Evolutionary conservation across 2,797 vertebrate genomes (phyloP).

Genomic region (Anguilla megastoma): DNA sequence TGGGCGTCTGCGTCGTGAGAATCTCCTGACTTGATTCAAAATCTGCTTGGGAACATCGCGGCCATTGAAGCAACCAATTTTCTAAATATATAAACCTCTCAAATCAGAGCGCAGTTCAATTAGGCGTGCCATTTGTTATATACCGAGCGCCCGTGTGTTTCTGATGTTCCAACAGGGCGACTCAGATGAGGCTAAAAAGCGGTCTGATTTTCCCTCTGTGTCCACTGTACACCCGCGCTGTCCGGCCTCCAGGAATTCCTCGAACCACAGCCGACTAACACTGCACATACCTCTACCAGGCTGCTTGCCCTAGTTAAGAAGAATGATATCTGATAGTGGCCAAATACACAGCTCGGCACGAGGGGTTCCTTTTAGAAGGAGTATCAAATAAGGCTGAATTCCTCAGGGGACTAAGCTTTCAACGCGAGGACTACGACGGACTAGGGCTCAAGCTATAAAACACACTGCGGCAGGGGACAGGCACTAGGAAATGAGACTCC

Average conservation of each 20-base stretch:
- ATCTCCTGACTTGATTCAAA: slow-evolving; percentile 9
- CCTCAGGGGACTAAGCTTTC: slow-evolving; percentile 12
- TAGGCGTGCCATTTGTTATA: slow-evolving; percentile 17
- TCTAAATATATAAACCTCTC: slow-evolving; percentile 29
- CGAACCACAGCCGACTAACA: slow-evolving; percentile 41
- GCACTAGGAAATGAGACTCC: slow-evolving; percentile 17
- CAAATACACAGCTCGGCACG: slow-evolving; percentile 32
- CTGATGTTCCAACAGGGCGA: slow-evolving; percentile 26
- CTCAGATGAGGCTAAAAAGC: slow-evolving; percentile 9
- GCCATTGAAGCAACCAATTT: slow-evolving; percentile 1
- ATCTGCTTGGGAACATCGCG: slow-evolving; percentile 35
- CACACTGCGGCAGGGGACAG: slow-evolving; percentile 4
- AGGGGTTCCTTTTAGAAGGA: slow-evolving; percentile 30
- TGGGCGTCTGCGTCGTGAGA: slow-evolving; percentile 3
- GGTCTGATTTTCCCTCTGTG: slow-evolving; percentile 30
- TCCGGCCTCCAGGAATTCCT: slow-evolving; percentile 57
- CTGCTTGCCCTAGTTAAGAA: slow-evolving; percentile 44
- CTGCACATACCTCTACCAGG: slow-evolving; percentile 44
- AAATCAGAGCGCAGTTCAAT: slow-evolving; percentile 14
- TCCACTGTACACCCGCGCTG: slow-evolving; percentile 42
- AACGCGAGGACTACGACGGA: neutral
- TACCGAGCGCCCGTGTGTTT: neutral
- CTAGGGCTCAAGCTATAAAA: neutral
- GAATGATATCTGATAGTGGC: slow-evolving; percentile 36
- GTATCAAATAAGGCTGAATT: slow-evolving; percentile 29